Evolutionary conservation across 2,888 invertebrate species (phyloP).

Genomic region (Prosapia bicincta): DNA sequence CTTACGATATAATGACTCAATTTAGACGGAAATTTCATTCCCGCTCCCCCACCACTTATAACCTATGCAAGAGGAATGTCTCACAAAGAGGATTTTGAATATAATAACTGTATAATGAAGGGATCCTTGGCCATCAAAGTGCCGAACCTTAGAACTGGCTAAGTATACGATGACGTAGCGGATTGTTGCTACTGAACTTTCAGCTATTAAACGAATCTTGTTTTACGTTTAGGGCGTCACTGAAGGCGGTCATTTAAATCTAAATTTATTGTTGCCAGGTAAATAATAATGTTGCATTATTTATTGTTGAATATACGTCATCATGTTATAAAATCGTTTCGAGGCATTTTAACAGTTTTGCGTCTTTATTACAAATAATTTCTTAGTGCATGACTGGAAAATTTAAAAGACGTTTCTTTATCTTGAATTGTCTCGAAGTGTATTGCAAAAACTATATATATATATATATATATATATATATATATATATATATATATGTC

Average conservation of each 20-base stretch:
- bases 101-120: background rate
- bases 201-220: background rate
- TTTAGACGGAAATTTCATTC: background rate
- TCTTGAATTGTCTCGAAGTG: too few species aligned
- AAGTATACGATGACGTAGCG: background rate
- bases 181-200: background rate
- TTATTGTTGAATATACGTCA: too few species aligned
- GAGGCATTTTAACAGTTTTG: too few species aligned
- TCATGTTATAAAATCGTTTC: too few species aligned
- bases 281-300: too few species aligned
- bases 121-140: background rate
- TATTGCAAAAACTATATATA: too few species aligned
- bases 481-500: too few species aligned
- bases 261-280: too few species aligned
- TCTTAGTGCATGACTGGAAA: too few species aligned
- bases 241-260: background rate
- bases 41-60: background rate
- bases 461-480: too few species aligned
- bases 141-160: background rate
- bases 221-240: background rate
- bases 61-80: background rate
- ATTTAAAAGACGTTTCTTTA: too few species aligned
- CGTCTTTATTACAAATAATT: too few species aligned
- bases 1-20: background rate
- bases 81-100: background rate